Evolutionary conservation across 2,888 invertebrate genomes (phyloP), one percentile per base, ranked within the genome.

Genomic region (Macrosiphum euphorbiae): DNA sequence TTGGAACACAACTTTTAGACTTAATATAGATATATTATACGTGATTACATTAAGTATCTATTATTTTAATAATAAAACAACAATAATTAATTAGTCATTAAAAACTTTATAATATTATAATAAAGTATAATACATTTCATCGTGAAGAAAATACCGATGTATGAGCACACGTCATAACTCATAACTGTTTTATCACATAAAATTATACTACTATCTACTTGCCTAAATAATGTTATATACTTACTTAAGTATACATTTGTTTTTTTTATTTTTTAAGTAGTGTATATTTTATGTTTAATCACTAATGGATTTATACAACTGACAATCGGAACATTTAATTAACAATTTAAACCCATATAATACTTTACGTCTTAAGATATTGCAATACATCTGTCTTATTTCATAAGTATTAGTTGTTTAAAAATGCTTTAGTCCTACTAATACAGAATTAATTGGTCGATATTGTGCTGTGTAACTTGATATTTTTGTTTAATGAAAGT

Each of bases 401-500:
- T 78, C 20, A 35, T 78, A 8, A 78, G 35, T 41, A 35, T 78
- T 78, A 78, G 35, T 35, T 35, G 2, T 78, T 35, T 35, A 7
- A 78, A 35, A 35, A 35, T 78, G 35, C 20, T 78, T 35, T 78
- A 78, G 78, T 20, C 78, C 78, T 78, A 35, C 35, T 35, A 78
- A 78, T 78, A 35, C 78, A 78, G 3, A 78, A 78, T 58, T 86
- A 86, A 35, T 35, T 41, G 47, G 35, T 52, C 35, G 20, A 58
- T 67, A 67, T 47, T 50, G 47, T 50, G 11, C 67, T 61, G 47
- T 50, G 90, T 47, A 47, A 67, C 47, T 61, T 90, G 61, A 90
- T 90, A 90, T 47, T 90, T 90, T 67, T 24, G n/a, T 90, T 90
- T 50, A 90, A 90, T 90, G n/a, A 90, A 67, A 90, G 90, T 90